These are phyloP conservation scores for Triplophysa rosa DNA, from an alignment of 2,113 vertebrate species.

Conservation along the genomic window DNA sequence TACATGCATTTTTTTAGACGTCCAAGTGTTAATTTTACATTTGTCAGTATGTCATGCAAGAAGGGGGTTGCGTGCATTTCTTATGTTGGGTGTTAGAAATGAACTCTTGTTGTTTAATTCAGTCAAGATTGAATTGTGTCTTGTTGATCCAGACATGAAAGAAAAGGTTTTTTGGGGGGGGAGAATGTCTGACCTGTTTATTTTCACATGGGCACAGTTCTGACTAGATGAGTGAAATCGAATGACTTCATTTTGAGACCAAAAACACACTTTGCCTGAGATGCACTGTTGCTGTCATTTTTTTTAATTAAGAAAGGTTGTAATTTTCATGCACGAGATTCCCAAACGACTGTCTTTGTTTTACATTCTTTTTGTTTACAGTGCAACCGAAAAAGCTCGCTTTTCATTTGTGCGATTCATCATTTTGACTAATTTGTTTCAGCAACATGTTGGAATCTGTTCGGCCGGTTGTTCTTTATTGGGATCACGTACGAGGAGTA, in stretches of 20 bases:
- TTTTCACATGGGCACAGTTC: conserved; percentile 42
- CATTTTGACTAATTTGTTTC: not conserved
- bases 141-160: not conserved
- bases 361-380: not conserved
- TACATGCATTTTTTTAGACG: not conserved
- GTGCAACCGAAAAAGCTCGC: not conserved
- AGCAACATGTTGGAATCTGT: not conserved
- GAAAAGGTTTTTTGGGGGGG: not conserved
- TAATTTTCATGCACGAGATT: not conserved
- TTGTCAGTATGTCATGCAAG: too few relatives aligned
- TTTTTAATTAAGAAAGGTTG: not conserved
- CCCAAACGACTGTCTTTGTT: not conserved
- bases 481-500: not conserved
- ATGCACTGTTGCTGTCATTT: not conserved
- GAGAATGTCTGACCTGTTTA: not conserved
- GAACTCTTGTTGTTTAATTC: too few relatives aligned
- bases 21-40: too few relatives aligned
- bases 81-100: too few relatives aligned
- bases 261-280: not conserved
- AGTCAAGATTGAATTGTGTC: too few relatives aligned
- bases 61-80: too few relatives aligned
- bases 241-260: not conserved
- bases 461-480: not conserved
- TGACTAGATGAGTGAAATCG: not conserved
- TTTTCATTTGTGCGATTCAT: not conserved